Conservation (phyloP, 2,888 invertebrate species). For the Leucophenga maculata region DNA sequence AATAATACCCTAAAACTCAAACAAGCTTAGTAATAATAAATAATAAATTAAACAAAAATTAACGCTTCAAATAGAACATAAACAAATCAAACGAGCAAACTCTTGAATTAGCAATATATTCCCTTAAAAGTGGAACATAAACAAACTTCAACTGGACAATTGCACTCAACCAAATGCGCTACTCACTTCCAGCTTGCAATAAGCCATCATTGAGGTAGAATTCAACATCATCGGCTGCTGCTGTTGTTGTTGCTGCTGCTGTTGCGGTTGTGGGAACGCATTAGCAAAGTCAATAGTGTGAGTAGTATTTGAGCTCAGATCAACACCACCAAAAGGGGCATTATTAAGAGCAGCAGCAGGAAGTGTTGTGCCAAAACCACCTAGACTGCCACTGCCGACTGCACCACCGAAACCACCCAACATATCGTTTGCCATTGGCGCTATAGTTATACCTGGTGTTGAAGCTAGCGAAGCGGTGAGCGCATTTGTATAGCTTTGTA, state of each 20-base stretch:
- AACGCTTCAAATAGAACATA: not conserved
- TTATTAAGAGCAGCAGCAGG: no score
- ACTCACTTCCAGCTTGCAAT: conserved; percentile 68
- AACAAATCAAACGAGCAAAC: not conserved
- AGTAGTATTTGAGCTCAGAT: not conserved
- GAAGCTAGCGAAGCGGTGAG: conserved; percentile 63
- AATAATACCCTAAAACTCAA: no score
- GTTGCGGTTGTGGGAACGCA: conserved; percentile 32
- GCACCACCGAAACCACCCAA: not conserved
- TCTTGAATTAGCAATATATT: not conserved
- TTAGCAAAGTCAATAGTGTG: not conserved
- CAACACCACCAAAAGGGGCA: not conserved
- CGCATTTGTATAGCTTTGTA: conserved; percentile 58
- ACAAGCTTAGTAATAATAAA: no score
- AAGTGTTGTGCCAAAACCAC: not conserved
- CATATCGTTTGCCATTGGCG: conserved; percentile 34
- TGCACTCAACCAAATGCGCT: not conserved
- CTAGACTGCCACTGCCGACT: not conserved
- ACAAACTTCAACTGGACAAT: not conserved
- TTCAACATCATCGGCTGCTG: not conserved
- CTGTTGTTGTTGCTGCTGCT: not conserved
- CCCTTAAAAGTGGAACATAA: not conserved
- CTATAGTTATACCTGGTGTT: conserved; percentile 64
- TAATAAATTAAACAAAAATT: no score
- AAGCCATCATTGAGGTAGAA: conserved; percentile 26